These are phyloP conservation scores for Macroglossus sobrinus DNA, from an alignment of 2,113 vertebrate species.

Conservation along the genomic window DNA sequence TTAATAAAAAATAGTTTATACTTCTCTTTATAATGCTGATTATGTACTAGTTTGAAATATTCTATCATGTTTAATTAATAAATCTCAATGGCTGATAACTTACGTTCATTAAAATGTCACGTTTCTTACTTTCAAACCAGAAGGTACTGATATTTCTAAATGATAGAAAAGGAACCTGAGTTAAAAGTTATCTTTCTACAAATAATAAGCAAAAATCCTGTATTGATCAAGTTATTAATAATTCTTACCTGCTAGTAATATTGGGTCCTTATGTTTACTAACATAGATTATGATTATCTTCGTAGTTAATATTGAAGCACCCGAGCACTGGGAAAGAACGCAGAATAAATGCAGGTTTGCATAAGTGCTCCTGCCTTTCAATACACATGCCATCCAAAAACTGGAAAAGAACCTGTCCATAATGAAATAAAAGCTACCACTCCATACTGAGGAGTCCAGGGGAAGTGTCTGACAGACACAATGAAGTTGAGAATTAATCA, in stretches of 20 bases:
- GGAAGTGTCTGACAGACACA: background rate
- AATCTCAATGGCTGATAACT: slow-evolving; percentile 26
- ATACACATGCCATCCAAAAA: background rate
- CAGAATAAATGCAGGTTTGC: slow-evolving; percentile 44
- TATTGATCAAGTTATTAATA: slow-evolving; percentile 52
- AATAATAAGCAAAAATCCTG: slow-evolving; percentile 53
- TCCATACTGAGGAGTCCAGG: background rate
- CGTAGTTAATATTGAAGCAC: slow-evolving; percentile 71
- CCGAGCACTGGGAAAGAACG: slow-evolving; percentile 32
- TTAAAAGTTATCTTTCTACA: slow-evolving; percentile 60
- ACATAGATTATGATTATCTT: slow-evolving; percentile 49
- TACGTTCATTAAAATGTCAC: slow-evolving; percentile 47
- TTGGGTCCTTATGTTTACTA: slow-evolving; percentile 48
- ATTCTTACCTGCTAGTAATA: slow-evolving; percentile 8
- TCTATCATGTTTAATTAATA: slow-evolving; percentile 42
- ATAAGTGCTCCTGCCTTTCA: slow-evolving; percentile 30
- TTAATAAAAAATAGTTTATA: background rate
- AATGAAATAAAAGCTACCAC: slow-evolving; percentile 10
- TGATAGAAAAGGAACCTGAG: slow-evolving; percentile 29
- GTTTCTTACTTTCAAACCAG: slow-evolving; percentile 52
- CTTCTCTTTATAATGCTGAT: slow-evolving; percentile 36
- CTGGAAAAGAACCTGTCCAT: slow-evolving; percentile 5
- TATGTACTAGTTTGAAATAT: slow-evolving; percentile 36
- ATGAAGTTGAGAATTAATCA: background rate
- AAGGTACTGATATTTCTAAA: slow-evolving; percentile 47